These are phyloP conservation scores for Promerops cafer DNA, from an alignment of 2,113 vertebrate genomes.

Conservation along the genomic window DNA sequence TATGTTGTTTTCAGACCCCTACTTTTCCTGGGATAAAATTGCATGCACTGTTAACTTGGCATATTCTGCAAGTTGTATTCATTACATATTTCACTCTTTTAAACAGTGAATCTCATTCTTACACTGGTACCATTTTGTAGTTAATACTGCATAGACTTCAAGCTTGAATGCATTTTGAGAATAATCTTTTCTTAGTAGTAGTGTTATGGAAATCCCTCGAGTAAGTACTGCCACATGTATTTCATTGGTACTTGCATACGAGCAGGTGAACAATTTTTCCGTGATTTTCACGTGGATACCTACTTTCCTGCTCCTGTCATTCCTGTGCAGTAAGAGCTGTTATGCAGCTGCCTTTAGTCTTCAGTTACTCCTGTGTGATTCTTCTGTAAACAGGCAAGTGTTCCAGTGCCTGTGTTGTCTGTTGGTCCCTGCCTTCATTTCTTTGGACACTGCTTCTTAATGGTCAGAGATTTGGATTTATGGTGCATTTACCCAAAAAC, in stretches of 20 bases:
- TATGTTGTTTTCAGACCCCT: slow-evolving; percentile 3
- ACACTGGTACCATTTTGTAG: background rate
- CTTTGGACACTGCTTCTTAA: slow-evolving; percentile 53
- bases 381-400: background rate
- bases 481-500: background rate
- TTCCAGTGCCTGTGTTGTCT: background rate
- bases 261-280: background rate
- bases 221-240: background rate
- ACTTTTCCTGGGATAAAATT: background rate
- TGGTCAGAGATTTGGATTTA: slow-evolving; percentile 56
- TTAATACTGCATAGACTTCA: background rate
- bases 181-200: background rate
- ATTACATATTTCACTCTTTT: background rate
- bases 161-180: background rate
- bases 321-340: background rate
- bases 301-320: background rate
- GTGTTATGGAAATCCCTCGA: background rate
- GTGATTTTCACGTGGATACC: background rate
- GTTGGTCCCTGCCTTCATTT: background rate
- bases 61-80: background rate
- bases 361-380: background rate
- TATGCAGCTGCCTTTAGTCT: background rate
- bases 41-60: slow-evolving; percentile 16
- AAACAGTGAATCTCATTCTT: background rate
- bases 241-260: background rate